Evolutionary conservation across 2,797 vertebrate species (phyloP), one percentile per base, ranked within the genome.

Genomic region (Ataeniobius toweri): DNA sequence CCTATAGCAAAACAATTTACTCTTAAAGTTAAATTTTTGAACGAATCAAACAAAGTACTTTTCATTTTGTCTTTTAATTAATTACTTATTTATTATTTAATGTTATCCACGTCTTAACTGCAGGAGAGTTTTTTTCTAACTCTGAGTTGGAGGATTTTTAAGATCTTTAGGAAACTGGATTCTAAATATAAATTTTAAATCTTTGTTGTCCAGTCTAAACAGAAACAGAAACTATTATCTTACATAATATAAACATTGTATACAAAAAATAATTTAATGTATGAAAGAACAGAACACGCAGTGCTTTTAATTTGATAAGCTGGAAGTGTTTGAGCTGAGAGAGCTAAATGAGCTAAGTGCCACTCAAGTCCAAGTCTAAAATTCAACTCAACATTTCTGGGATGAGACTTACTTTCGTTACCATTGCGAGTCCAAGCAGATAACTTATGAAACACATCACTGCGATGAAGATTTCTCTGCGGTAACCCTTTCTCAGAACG

Each of bases 401-500:
- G 67, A 69, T 48, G 24, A 74, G 74, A 95, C 98, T 96, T 94
- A 99, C 98, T 95, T 99, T 96, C 65, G 98, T 99, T 90, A 99
- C 98, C 98, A 99, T 99, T 90, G 96, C 94, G 86, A 99, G 97
- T 95, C 98, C 98, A 95, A 99, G 95, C 94, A 99, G 95, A 96
- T 98, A 99, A 96, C 98, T 99, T 81, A 97, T 92, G 94, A 94
- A 95, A 92, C 98, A 99, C 77, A 99, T 94, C 83, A 97, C 91
- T 91, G 98, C 98, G 80, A 99, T 99, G 94, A 99, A 99, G 96
- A 98, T 97, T 96, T 99, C 98, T 91, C 98, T 95, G 86, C 97
- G 96, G 95, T 98, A 98, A 94, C 98, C 98, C 96, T 98, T 99
- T 96, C 98, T 97, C 96, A 99, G 98, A 96, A 99, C 94, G 93